Conservation (phyloP, 2,888 invertebrate species). For the Nephrotoma guestfalica region DNA sequence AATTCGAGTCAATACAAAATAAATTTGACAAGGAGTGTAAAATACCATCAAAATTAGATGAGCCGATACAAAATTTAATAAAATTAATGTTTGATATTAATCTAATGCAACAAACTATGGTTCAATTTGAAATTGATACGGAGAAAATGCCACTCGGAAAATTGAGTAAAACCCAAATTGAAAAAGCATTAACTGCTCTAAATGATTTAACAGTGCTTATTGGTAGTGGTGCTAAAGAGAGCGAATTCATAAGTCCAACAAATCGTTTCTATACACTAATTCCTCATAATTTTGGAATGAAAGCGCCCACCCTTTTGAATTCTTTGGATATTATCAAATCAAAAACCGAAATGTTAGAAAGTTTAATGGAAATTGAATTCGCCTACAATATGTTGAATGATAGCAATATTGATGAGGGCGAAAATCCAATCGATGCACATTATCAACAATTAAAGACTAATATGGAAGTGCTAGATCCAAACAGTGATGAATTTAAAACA, state of each 20-base stretch:
- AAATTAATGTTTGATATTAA: constrained; percentile 80
- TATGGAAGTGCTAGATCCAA: constrained; percentile 52
- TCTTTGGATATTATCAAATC: constrained; percentile 56
- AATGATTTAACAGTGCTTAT: constrained; percentile 49
- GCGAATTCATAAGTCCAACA: constrained; percentile 64
- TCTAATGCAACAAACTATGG: constrained; percentile 80
- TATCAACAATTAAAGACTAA: constrained; percentile 77
- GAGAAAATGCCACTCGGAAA: constrained; percentile 99
- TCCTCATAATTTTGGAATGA: constrained; percentile 86
- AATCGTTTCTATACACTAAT: constrained; percentile 92
- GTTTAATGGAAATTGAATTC: constrained; percentile 85
- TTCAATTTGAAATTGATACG: constrained; percentile 90
- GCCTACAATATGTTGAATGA: constrained; percentile 66
- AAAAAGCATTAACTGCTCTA: constrained; percentile 69
- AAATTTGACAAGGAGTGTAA: constrained; percentile 25
- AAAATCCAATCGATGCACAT: constrained; percentile 63
- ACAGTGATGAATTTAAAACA: constrained; percentile 54
- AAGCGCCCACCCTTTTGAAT: constrained; percentile 67
- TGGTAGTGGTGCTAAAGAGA: constrained; percentile 32
- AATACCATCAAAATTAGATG: constrained; percentile 48
- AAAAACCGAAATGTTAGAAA: constrained; percentile 75
- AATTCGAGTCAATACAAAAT: constrained; percentile 31
- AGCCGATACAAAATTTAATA: constrained; percentile 70
- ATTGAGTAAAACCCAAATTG: constrained; percentile 78
- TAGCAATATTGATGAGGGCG: constrained; percentile 8